Base-by-base conservation (phyloP, 2,888 invertebrate species). In the Cataglyphis altisquamis region DNA sequence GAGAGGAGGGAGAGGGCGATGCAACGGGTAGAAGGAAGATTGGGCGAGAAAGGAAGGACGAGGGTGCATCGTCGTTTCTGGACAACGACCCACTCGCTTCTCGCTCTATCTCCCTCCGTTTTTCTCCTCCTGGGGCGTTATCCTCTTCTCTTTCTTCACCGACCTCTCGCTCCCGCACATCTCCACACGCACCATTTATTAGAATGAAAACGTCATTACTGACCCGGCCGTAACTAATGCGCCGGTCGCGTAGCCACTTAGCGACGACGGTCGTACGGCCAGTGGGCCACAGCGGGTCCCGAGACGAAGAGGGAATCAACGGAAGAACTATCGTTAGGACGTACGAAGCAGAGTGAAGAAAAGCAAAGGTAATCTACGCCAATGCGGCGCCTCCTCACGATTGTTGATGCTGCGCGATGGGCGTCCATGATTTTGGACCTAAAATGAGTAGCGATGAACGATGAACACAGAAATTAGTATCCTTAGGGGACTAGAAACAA, bases 201-300 rank as follows among this genome's bases (percentile, higher is more conserved):
- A 87, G 86, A 91, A 90, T 89, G 90, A 90, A 90, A 90, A 90
- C 89, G 89, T 89, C 90, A 89, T 90, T 90, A 90, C 85, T 62
- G 85, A 75, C 57, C 8, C 86, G 84, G 70, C 80, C 85, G 87
- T 88, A 88, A 90, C 90, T 88, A 90, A 90, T 89, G 88, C 87
- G 75, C 80, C 86, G 84, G 85, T 88, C 86, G 85, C 85, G 87
- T 84, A 81, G 87, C 88, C 89, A 89, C 89, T 91, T 91, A 89
- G 82, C 84, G 85, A 81, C 84, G 85, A 81, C 78, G 84, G 84
- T 87, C 89, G 55, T 72, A 32, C 62, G 68, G 45, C 55, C 41
- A 45, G 32, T 18, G 25, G 21, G 39, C 45, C 39, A 57, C 9
- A 57, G 12, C 25, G 39, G 21, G 15, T 39, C 32, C 52, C 18